A percentile compares a stretch with the other conserved stretches of the same genome.
Conservation (phyloP, 2,113 vertebrate genomes). For the Perca flavescens region DNA sequence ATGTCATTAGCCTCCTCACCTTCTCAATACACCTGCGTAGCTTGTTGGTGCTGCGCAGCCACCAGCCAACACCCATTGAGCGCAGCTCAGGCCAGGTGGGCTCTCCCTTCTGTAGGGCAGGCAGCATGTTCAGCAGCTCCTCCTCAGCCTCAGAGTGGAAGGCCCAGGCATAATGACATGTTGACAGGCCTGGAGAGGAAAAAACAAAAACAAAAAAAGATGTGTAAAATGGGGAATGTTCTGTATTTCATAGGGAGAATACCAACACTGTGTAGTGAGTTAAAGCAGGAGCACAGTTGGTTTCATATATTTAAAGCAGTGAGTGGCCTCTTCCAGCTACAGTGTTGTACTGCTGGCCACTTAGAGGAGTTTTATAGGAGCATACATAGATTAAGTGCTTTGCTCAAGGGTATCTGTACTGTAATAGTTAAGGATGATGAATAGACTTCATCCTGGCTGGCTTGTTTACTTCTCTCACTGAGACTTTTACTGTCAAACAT, state of each 20-base stretch:
- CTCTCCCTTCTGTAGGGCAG: slow-evolving; percentile 91
- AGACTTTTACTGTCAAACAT: slow-evolving; percentile 29
- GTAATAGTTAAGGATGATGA: slow-evolving; percentile 34
- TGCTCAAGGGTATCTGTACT: slow-evolving; percentile 31
- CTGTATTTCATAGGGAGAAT: not conserved
- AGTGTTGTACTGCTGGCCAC: not conserved
- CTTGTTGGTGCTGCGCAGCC: slow-evolving; percentile 92
- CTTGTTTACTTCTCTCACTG: slow-evolving; percentile 10
- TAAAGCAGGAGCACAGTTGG: not conserved
- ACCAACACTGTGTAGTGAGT: not conserved
- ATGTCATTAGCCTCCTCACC: slow-evolving; percentile 78
- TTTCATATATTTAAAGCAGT: not conserved
- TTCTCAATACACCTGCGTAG: slow-evolving; percentile 96
- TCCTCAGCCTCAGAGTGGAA: slow-evolving; percentile 99
- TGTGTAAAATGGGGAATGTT: not conserved
- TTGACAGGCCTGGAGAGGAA: slow-evolving; percentile 89
- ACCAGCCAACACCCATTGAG: slow-evolving; percentile 98
- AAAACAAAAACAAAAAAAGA: not conserved
- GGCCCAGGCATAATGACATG: slow-evolving; percentile 96
- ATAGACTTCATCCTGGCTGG: not conserved
- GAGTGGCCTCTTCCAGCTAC: not conserved
- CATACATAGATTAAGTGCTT: not conserved
- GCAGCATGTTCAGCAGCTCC: slow-evolving; percentile 94
- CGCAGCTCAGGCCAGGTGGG: slow-evolving; percentile 93
- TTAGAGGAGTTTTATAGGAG: not conserved